Percentiles rank a stretch among this genome's conserved stretches.
Conservation (phyloP, 2,888 invertebrate species). For the Deilephila porcellus region DNA sequence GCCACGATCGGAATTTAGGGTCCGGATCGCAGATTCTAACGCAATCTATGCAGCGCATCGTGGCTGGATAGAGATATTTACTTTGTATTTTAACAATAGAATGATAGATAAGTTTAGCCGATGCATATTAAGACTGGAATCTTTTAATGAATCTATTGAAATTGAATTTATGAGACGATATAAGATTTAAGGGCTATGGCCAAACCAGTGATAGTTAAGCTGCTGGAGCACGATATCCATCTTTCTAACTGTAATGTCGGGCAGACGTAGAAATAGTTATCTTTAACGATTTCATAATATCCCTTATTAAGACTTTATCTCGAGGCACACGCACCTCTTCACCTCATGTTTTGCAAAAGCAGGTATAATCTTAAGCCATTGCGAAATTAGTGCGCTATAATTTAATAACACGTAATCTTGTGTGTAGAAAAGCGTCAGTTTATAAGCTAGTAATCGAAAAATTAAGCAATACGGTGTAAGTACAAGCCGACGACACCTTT, state of each 20-base stretch:
- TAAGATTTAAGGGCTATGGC: background rate
- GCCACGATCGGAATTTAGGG: constrained; percentile 77
- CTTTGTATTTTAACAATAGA: constrained; percentile 48
- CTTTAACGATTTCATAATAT: background rate
- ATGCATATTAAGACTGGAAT: constrained; percentile 23
- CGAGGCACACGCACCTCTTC: background rate
- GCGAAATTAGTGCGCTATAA: background rate
- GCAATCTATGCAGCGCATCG: constrained; percentile 59
- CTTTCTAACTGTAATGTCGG: background rate
- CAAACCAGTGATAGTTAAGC: background rate
- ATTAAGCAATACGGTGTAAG: background rate
- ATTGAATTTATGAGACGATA: constrained; percentile 19
- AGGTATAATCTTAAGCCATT: background rate
- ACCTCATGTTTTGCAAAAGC: background rate
- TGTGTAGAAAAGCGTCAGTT: too few species aligned
- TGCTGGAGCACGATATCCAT: background rate
- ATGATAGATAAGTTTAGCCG: constrained; percentile 36
- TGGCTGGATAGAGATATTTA: constrained; percentile 57
- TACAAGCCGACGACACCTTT: background rate
- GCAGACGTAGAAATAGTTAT: background rate
- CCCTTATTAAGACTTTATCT: background rate
- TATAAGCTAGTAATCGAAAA: too few species aligned
- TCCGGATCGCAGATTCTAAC: constrained; percentile 44
- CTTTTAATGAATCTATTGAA: constrained; percentile 27
- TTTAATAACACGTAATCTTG: background rate